These are phyloP conservation scores for Macquaria ambigua DNA, from an alignment of 2,113 vertebrate genomes.

Conservation along the genomic window DNA sequence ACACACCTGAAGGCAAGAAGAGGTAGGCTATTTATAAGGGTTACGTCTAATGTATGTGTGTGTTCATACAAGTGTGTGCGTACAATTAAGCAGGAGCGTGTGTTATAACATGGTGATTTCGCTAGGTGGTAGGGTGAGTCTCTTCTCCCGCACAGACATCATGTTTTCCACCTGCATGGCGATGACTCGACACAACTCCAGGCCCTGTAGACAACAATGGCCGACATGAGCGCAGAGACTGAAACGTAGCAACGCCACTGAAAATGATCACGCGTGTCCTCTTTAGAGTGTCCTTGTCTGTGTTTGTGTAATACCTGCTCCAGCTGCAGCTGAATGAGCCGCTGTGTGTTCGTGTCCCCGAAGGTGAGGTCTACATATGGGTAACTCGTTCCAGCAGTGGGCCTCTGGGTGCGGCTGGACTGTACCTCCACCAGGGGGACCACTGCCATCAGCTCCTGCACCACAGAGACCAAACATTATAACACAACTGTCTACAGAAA, in stretches of 20 bases:
- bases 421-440: conserved; percentile 93
- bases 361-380: conserved; percentile 93
- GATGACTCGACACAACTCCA: conserved; percentile 95
- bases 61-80: not conserved
- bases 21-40: conserved; percentile 50
- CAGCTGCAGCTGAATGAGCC: conserved; percentile 93
- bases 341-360: conserved; percentile 87
- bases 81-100: not conserved
- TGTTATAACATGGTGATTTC: conserved; percentile 95
- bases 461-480: conserved; percentile 36
- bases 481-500: not conserved
- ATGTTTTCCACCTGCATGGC: conserved; percentile 94
- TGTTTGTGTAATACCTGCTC: conserved; percentile 88
- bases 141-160: conserved; percentile 90
- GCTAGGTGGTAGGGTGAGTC: conserved; percentile 92
- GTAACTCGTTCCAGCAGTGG: conserved; percentile 88
- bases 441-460: conserved; percentile 88
- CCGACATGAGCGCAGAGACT: not conserved
- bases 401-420: conserved; percentile 91
- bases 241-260: not conserved
- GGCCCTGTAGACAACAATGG: conserved; percentile 83
- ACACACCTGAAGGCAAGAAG: conserved; percentile 46
- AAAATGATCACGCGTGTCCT: not conserved
- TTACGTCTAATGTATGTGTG: conserved; percentile 2
- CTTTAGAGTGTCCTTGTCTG: not conserved